These are phyloP conservation scores for Prolemur simus DNA, from an alignment of 2,113 vertebrate species.

Conservation along the genomic window DNA sequence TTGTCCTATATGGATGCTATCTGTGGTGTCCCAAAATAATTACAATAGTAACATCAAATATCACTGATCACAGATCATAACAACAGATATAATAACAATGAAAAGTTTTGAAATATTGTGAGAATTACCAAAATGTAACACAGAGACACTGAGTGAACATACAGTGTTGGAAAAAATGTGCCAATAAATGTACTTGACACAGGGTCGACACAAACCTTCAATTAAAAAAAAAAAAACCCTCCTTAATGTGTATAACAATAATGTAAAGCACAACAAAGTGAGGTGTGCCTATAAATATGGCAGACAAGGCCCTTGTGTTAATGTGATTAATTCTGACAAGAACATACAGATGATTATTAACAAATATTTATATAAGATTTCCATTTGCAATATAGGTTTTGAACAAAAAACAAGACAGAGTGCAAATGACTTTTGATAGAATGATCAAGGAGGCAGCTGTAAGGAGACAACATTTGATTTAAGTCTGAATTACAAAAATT, in stretches of 20 bases:
- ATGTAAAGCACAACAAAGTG: too few relatives aligned
- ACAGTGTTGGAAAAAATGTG: neutral
- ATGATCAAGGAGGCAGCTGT: neutral
- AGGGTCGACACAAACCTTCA: neutral
- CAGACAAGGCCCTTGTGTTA: neutral
- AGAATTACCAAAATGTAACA: neutral
- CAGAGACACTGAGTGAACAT: neutral
- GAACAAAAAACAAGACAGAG: neutral
- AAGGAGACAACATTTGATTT: neutral
- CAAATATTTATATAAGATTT: neutral
- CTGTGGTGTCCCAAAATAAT: neutral
- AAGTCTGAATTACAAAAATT: neutral
- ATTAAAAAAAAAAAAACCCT: neutral
- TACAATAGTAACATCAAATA: neutral
- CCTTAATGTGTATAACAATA: neutral
- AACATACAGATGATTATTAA: neutral
- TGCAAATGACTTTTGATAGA: neutral
- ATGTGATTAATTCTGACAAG: neutral
- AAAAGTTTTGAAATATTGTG: neutral
- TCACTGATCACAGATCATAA: neutral
- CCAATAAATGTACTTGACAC: neutral
- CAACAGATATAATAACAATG: neutral
- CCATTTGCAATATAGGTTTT: neutral
- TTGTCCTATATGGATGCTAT: neutral
- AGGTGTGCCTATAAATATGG: neutral